Evolutionary conservation across 2,113 vertebrate genomes (phyloP), one percentile per base, ranked within the genome.

Genomic region (Nyctibius bracteatus): DNA sequence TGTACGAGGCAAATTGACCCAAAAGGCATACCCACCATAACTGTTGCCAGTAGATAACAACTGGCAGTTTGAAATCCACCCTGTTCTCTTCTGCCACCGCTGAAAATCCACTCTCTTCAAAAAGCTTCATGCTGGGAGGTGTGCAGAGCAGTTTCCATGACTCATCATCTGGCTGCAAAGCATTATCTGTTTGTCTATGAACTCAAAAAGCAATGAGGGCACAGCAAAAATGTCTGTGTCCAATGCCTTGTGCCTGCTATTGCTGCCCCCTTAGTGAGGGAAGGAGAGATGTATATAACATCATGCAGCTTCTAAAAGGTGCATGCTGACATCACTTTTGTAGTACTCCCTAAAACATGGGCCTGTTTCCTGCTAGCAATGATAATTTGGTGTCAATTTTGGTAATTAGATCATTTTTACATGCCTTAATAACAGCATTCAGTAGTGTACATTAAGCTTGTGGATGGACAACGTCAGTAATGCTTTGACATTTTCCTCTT

Each of bases 371-470:
- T 89, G 62, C 49, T 81, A 58, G 35, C 49, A 80, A 10, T 30
- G 58, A 72, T 44, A 90, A 93, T 83, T 73, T 93, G 25, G 13
- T 89, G 39, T 20, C 58, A 86, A 30, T 91, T 96, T 82, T 72
- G 44, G 49, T 72, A 91, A 96, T 94, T 84, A 92, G 70, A 77
- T 87, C 24, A 68, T 87, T 95, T 95, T 94, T 27, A 61, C 61
- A 52, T 65, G 58, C 31, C 33, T 93, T 91, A 80, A 80, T 80
- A 82, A 73, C 66, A 90, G 12, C 23, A 66, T 93, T 73, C 66
- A 41, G n/a, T 46, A 81, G 30, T 52, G n/a, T 65, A 73, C 54
- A 75, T 79, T 90, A 68, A 79, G 81, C 70, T 95, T 74, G 57
- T 3, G 2, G 63, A 73, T 54, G 74, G 87, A 88, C 49, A 73